Percentiles rank a stretch among this genome's conserved stretches.
Evolutionary conservation across 2,888 invertebrate genomes (phyloP).

Genomic region (Peribatodes rhomboidaria): DNA sequence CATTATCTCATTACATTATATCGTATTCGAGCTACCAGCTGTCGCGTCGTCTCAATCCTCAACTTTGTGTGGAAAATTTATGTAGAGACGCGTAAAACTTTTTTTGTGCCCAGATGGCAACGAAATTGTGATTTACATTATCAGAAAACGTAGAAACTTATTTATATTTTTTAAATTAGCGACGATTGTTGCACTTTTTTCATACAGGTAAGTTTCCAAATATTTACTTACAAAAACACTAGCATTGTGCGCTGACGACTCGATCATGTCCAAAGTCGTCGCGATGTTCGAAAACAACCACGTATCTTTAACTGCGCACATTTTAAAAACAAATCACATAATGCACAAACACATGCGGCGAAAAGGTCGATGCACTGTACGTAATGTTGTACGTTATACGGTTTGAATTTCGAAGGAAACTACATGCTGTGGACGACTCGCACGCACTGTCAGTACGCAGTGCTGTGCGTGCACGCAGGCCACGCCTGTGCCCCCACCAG

Average conservation of each 20-base stretch:
- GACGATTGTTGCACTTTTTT: background rate
- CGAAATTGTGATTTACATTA: too few species aligned
- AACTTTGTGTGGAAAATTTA: slow-evolving; percentile 3
- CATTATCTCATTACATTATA: slow-evolving; percentile 16
- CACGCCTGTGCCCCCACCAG: slow-evolving; percentile 66
- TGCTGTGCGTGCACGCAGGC: slow-evolving; percentile 72
- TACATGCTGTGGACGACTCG: slow-evolving; percentile 58
- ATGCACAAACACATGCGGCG: slow-evolving; percentile 45
- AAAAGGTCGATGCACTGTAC: slow-evolving; percentile 50
- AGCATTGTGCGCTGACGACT: slow-evolving; percentile 55
- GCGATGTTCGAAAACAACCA: slow-evolving; percentile 65
- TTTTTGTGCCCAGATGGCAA: background rate
- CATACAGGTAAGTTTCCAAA: background rate
- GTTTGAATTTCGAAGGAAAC: slow-evolving; percentile 45
- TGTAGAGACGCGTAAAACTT: background rate
- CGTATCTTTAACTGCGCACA: slow-evolving; percentile 63
- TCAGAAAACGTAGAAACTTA: too few species aligned
- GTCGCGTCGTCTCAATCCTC: background rate
- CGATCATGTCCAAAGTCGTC: slow-evolving; percentile 61
- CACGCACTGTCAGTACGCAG: slow-evolving; percentile 79
- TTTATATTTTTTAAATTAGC: background rate
- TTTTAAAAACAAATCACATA: slow-evolving; percentile 50
- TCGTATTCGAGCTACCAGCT: background rate
- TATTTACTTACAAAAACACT: slow-evolving; percentile 49
- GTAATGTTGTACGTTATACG: slow-evolving; percentile 31